Percentiles rank a stretch among this genome's conserved stretches.
These are phyloP conservation scores for Mythimna ferrago DNA, from an alignment of 2,888 invertebrate genomes.

Conservation along the genomic window DNA sequence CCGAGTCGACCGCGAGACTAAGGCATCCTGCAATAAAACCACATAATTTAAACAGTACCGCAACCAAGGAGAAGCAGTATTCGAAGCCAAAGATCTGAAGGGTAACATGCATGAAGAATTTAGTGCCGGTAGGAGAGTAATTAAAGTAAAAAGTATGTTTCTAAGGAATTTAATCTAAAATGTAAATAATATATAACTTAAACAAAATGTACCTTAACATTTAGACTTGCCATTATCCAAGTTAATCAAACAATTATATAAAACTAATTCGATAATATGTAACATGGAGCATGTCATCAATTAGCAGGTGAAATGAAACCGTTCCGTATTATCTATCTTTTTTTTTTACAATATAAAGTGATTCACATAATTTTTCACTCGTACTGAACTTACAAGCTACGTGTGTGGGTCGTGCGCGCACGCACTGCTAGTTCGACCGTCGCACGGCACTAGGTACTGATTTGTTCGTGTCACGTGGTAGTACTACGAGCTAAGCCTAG, in stretches of 20 bases:
- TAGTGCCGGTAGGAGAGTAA: constrained; percentile 68
- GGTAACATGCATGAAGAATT: constrained; percentile 74
- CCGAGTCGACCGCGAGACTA: constrained; percentile 52
- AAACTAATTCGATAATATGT: constrained; percentile 62
- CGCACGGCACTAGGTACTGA: constrained; percentile 56
- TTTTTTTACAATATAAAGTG: constrained; percentile 78
- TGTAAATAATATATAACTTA: constrained; percentile 74
- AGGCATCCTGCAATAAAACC: constrained; percentile 70
- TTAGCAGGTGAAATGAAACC: constrained; percentile 77
- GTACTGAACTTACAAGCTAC: constrained; percentile 68
- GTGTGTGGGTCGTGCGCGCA: constrained; percentile 62
- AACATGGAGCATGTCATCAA: constrained; percentile 57
- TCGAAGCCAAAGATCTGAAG: constrained; percentile 67
- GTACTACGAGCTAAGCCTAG: constrained; percentile 63
- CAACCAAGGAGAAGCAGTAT: constrained; percentile 75
- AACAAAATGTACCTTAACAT: constrained; percentile 70
- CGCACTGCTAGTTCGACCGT: constrained; percentile 53
- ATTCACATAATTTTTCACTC: constrained; percentile 76
- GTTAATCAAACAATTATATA: constrained; percentile 66
- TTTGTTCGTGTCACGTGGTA: constrained; percentile 63
- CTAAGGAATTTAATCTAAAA: constrained; percentile 80
- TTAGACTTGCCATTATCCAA: constrained; percentile 71
- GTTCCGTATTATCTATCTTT: constrained; percentile 76
- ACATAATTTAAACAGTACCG: constrained; percentile 71
- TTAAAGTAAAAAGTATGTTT: constrained; percentile 70